Conservation (phyloP, 2,888 invertebrate genomes). For the Geotrupes spiniger region DNA sequence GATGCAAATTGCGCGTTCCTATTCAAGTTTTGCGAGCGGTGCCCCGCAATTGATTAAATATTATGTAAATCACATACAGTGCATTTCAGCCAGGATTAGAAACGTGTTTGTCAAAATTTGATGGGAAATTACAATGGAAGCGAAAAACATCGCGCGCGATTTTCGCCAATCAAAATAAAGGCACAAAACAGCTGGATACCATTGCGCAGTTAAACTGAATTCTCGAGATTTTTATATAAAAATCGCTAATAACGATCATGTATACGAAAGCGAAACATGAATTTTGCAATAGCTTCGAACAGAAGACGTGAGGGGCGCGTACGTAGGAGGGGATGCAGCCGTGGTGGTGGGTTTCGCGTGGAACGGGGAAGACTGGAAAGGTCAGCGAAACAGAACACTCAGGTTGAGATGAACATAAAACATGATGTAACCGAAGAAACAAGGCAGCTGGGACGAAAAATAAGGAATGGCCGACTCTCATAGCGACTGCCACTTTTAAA, state of each 20-base stretch:
- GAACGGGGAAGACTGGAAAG: constrained; percentile 38
- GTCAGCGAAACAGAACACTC: constrained; percentile 33
- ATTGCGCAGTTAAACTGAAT: too few relatives aligned
- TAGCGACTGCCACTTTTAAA: constrained; percentile 26
- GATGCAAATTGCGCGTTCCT: too few relatives aligned
- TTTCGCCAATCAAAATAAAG: too few relatives aligned
- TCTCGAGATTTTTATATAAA: constrained; percentile 3
- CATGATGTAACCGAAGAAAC: constrained; percentile 28
- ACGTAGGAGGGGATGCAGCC: constrained; percentile 23
- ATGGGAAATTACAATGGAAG: too few relatives aligned
- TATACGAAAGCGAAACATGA: constrained; percentile 16
- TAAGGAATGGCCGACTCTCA: constrained; percentile 26
- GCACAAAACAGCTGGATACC: too few relatives aligned
- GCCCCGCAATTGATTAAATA: too few relatives aligned
- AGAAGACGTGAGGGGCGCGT: constrained; percentile 11
- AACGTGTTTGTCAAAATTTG: too few relatives aligned
- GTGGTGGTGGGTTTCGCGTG: too few relatives aligned
- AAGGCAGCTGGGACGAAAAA: constrained; percentile 26
- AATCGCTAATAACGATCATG: constrained; percentile 2
- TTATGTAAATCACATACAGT: too few relatives aligned
- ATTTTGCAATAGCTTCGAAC: constrained; percentile 25
- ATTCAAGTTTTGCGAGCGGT: too few relatives aligned
- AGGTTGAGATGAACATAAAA: constrained; percentile 27
- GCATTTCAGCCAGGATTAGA: too few relatives aligned
- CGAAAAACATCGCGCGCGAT: too few relatives aligned